Evolutionary conservation across 2,113 vertebrate species (phyloP).

Genomic region (Perccottus glenii): DNA sequence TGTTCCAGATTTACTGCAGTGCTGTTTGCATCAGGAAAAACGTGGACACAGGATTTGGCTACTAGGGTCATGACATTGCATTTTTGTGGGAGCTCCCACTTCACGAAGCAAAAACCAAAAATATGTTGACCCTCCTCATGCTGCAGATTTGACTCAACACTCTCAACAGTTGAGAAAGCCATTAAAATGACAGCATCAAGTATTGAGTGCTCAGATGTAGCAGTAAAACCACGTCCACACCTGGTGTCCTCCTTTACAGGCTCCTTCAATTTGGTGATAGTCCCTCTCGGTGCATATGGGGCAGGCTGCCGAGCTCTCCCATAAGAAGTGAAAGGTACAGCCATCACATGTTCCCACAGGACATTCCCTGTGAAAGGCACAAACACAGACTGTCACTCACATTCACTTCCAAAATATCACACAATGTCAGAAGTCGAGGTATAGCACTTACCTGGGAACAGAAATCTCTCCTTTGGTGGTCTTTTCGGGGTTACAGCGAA

Average conservation of each 20-base stretch:
- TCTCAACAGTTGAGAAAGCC: no score
- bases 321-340: slow-evolving; percentile 91
- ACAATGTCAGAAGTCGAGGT: not conserved
- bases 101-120: no score
- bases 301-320: slow-evolving; percentile 93
- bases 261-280: slow-evolving; percentile 92
- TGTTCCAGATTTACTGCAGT: no score
- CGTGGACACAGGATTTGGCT: no score
- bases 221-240: slow-evolving; percentile 65
- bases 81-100: no score
- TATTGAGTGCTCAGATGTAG: not conserved
- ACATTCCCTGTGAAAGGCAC: slow-evolving; percentile 80
- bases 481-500: slow-evolving; percentile 88
- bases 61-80: no score
- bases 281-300: slow-evolving; percentile 90
- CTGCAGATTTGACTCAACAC: no score
- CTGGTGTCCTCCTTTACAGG: slow-evolving; percentile 91
- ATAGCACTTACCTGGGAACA: slow-evolving; percentile 85
- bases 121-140: no score
- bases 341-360: slow-evolving; percentile 95
- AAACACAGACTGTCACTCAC: slow-evolving; percentile 22
- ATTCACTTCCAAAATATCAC: not conserved
- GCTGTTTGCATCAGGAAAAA: no score
- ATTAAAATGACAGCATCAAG: no score
- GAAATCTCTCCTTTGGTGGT: slow-evolving; percentile 83